These are phyloP conservation scores for Hypocryptadius cinnamomeus DNA, from an alignment of 2,113 vertebrate genomes.

Conservation along the genomic window DNA sequence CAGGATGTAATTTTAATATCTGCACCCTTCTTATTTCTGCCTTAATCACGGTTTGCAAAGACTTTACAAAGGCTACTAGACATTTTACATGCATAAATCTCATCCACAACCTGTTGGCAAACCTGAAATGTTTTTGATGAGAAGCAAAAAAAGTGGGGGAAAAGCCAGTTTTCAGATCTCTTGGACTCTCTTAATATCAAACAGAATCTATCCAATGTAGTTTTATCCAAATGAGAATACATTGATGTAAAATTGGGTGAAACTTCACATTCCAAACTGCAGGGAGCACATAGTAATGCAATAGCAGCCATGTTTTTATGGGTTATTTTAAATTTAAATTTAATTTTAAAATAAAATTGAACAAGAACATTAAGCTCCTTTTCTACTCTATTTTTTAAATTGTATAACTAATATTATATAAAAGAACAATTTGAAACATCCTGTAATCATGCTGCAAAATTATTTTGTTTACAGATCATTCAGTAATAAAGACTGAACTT, in stretches of 20 bases:
- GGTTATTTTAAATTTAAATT: not conserved
- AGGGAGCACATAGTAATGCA: not conserved
- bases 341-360: not conserved
- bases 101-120: not conserved
- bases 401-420: not conserved
- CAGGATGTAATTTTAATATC: not conserved
- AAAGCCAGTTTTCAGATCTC: not conserved
- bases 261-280: not conserved
- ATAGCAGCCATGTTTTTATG: not conserved
- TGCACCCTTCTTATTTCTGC: not conserved
- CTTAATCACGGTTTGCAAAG: not conserved
- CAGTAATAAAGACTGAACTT: not conserved
- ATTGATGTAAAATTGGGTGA: not conserved
- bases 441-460: not conserved
- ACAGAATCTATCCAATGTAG: not conserved
- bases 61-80: not conserved
- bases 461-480: conserved; percentile 19
- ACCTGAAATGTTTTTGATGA: not conserved
- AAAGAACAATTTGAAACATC: not conserved
- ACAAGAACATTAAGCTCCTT: not conserved
- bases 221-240: not conserved
- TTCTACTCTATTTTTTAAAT: not conserved
- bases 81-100: not conserved
- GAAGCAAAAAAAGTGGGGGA: fast-evolving
- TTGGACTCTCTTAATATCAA: not conserved